A percentile compares a stretch with the other conserved stretches of the same genome.
Conservation (phyloP, 1,140 invertebrate genomes). For the Philotrypesis tridentata region DNA sequence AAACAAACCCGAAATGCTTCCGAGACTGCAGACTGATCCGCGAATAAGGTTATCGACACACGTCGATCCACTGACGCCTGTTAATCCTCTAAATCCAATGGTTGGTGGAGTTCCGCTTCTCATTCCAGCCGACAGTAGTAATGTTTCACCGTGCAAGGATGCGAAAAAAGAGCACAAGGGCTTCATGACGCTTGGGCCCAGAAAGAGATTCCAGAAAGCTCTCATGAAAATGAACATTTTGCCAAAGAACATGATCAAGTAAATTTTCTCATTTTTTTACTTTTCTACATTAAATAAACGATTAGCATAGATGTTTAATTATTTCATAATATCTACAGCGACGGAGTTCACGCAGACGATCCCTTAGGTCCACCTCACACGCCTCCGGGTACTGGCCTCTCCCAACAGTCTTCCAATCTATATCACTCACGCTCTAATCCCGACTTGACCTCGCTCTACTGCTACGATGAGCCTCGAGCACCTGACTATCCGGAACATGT, state of each 20-base stretch:
- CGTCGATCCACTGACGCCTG: conserved; percentile 71
- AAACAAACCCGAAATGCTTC: conserved; percentile 76
- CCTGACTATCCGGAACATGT: conserved; percentile 97
- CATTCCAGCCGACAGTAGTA: conserved; percentile 63
- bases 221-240: conserved; percentile 94
- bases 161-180: conserved; percentile 85
- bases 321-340: conserved; percentile 58
- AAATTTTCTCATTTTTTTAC: conserved; percentile 53
- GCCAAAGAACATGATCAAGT: conserved; percentile 88
- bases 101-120: conserved; percentile 66
- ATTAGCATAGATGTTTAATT: background rate
- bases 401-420: conserved; percentile 72
- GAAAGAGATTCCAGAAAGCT: conserved; percentile 88
- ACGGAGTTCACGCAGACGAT: conserved; percentile 78
- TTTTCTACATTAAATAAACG: too few relatives aligned
- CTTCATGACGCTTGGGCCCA: conserved; percentile 91
- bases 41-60: conserved; percentile 78
- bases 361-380: conserved; percentile 71
- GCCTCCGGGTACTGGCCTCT: conserved; percentile 69
- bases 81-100: conserved; percentile 66
- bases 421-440: conserved; percentile 94
- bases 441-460: conserved; percentile 86
- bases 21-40: conserved; percentile 79
- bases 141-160: conserved; percentile 72
- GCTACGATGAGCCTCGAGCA: conserved; percentile 83